Conservation (phyloP, 2,113 vertebrate genomes). For the Ictalurus furcatus region DNA sequence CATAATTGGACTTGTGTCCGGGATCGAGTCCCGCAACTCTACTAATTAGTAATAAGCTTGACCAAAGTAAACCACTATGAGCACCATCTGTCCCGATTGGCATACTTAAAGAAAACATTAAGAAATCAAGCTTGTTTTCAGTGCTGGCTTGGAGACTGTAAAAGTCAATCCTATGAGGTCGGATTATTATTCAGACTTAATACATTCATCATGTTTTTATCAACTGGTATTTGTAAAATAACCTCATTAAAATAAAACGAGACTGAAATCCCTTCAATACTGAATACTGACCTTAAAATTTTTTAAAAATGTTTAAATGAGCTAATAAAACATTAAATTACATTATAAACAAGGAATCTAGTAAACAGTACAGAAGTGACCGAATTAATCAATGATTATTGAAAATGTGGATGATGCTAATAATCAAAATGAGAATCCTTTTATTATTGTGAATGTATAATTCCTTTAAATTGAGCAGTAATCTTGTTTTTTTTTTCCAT, state of each 20-base stretch:
- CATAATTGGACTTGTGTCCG: too few species aligned
- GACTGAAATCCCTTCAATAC: not conserved
- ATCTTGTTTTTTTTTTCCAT: too few species aligned
- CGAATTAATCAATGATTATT: not conserved
- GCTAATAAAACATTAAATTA: not conserved
- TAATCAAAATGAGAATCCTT: not conserved
- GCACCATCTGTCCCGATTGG: not conserved
- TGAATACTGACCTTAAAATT: not conserved
- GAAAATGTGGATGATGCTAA: not conserved
- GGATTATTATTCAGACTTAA: not conserved
- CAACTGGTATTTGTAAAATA: not conserved
- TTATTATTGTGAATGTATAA: not conserved
- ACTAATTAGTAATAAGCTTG: not conserved
- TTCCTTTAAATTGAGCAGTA: too few species aligned
- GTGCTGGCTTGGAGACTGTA: not conserved
- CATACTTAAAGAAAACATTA: not conserved
- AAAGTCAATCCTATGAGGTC: not conserved
- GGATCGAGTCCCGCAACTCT: too few species aligned
- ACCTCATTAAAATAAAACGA: not conserved
- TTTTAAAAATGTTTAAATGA: not conserved
- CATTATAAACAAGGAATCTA: not conserved
- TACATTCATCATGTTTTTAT: not conserved
- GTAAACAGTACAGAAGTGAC: not conserved
- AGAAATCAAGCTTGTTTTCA: not conserved
- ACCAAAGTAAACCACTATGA: not conserved